A percentile compares a stretch with the other conserved stretches of the same genome.
Conservation (phyloP, 2,797 vertebrate species). For the Coranthus polyacanthus region DNA sequence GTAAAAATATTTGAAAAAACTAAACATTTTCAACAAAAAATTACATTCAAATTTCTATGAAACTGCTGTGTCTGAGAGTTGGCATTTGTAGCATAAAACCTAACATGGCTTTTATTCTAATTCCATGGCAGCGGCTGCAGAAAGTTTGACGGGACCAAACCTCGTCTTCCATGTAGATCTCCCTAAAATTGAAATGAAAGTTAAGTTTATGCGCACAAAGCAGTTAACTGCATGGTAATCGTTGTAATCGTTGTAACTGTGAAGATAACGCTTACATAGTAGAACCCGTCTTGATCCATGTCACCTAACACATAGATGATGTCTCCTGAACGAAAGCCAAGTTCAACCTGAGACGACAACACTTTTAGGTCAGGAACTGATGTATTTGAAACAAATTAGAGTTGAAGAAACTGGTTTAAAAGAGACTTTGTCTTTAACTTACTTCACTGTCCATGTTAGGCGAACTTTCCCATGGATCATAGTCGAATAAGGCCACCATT, state of each 20-base stretch:
- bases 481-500: constrained; percentile 96
- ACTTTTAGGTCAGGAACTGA: not conserved
- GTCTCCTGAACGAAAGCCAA: constrained; percentile 91
- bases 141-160: constrained; percentile 96
- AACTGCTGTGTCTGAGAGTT: constrained; percentile 37
- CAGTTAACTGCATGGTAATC: not conserved
- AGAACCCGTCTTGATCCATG: constrained; percentile 96
- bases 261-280: constrained; percentile 86
- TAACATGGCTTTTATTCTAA: constrained; percentile 39
- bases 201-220: not conserved
- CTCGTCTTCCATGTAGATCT: constrained; percentile 89
- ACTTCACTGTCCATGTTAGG: constrained; percentile 94
- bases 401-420: not conserved
- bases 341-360: constrained; percentile 85
- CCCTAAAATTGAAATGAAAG: constrained; percentile 82
- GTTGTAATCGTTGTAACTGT: not conserved
- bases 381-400: not conserved
- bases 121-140: constrained; percentile 85
- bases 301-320: constrained; percentile 93
- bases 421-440: constrained; percentile 11
- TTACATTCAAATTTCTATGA: constrained; percentile 14
- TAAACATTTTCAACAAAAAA: not conserved
- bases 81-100: constrained; percentile 39
- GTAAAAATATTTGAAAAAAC: constrained; percentile 20
- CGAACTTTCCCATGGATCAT: constrained; percentile 93